These are phyloP conservation scores for Aphis craccivora DNA, from an alignment of 1,140 invertebrate species.

Conservation along the genomic window DNA sequence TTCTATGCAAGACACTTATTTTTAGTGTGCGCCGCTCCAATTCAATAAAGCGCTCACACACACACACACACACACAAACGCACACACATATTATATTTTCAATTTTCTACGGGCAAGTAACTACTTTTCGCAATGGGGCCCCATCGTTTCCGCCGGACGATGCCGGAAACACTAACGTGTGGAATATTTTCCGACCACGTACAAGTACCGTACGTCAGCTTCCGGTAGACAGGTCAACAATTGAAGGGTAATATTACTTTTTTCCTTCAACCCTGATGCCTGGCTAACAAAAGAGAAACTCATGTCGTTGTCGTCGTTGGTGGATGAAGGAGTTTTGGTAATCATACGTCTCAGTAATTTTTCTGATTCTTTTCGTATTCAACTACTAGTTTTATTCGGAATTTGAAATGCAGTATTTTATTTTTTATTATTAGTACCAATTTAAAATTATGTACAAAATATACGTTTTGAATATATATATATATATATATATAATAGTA, in stretches of 20 bases:
- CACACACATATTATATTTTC: constrained; percentile 1
- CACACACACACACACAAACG: neutral
- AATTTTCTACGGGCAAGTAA: constrained; percentile 39
- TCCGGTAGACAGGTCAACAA: constrained; percentile 40
- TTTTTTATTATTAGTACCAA: neutral
- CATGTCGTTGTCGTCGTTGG: neutral
- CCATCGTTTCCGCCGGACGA: constrained; percentile 3
- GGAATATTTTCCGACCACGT: constrained; percentile 34
- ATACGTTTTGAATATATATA: neutral
- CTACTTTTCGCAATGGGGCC: constrained; percentile 25
- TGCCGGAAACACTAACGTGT: constrained; percentile 13
- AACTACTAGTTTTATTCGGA: neutral
- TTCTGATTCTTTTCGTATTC: neutral
- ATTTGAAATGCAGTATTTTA: neutral
- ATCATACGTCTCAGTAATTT: constrained; percentile 52
- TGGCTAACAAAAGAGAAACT: constrained; percentile 28
- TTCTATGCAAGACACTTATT: neutral
- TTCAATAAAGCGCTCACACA: neutral
- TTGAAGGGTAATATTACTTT: constrained; percentile 51
- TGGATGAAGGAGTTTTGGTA: neutral
- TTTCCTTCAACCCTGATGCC: neutral
- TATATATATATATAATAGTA: neutral
- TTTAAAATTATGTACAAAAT: neutral
- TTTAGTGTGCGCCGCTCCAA: neutral
- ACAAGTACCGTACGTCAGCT: constrained; percentile 21